Base-by-base conservation (phyloP, 1,140 invertebrate species). In the Venturia canescens region DNA sequence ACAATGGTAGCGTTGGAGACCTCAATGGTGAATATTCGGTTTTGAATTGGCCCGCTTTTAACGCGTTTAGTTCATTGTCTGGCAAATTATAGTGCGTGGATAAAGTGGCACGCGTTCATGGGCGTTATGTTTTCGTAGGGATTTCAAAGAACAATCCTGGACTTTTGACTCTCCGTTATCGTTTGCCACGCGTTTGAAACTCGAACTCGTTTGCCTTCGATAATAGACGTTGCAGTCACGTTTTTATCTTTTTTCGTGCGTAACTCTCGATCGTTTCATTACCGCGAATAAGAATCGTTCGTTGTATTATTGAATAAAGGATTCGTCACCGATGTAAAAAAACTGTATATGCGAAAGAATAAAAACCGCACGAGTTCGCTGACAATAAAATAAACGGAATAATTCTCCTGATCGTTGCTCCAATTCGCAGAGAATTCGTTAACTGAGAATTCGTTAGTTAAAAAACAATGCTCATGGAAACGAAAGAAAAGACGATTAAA, bases 11-110 rank as follows among this genome's bases (percentile, higher is more conserved):
- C 63, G 74, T 70, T 53, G 27, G 75, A 78, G 87, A 87, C 85
- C 86, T 88, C 84, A 87, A 85, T 85, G 78, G 63, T 79, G 76
- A 26, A 23, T 69, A 88, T 89, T 87, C 82, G 88, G 87, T 88
- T 88, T 88, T 87, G 88, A 90, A 90, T 90, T 90, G 89, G 89
- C 89, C 87, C 83, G 86, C 84, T 89, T 89, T 89, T 88, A 78
- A 86, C 80, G 69, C 69, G 75, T 69, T 66, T 77, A 78, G 63
- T 50, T 74, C 77, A 85, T 85, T 86, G 84, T 86, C 71, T 44
- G 29, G 71, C 57, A 87, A 89, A 90, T 89, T 89, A 87, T 82
- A 86, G 85, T 75, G 67, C 81, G 75, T 29, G 78, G 84, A 82
- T 83, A 63, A 83, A 80, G 81, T 18, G 83, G 63, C 88, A 89